Conservation (phyloP, 37 sponge, comb jelly and placozoan species). For the Beroe forskalii region DNA sequence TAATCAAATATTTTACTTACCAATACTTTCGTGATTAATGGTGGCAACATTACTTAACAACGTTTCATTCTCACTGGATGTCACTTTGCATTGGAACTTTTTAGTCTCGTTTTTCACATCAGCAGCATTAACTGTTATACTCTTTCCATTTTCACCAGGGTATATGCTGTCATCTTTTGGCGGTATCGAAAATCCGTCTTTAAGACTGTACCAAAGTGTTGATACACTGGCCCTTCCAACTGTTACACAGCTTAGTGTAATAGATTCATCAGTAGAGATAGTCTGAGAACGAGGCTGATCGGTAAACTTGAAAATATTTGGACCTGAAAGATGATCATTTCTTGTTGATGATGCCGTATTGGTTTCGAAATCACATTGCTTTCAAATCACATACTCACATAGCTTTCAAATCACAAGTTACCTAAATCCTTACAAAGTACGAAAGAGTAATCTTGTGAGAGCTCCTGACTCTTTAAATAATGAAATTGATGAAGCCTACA, state of each 20-base stretch:
- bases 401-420: too few relatives aligned
- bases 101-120: not conserved
- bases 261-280: not conserved
- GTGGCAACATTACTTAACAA: constrained; percentile 1
- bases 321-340: too few relatives aligned
- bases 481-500: too few relatives aligned
- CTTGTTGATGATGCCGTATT: too few relatives aligned
- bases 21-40: not conserved
- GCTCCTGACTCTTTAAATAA: too few relatives aligned
- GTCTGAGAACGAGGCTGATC: not conserved
- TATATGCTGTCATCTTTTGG: not conserved
- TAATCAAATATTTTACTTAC: not conserved
- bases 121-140: not conserved
- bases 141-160: not conserved
- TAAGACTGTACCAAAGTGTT: not conserved
- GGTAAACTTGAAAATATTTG: not conserved
- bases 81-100: not conserved
- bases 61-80: not conserved
- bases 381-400: too few relatives aligned
- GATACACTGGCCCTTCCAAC: not conserved
- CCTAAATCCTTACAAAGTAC: too few relatives aligned
- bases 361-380: too few relatives aligned
- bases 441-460: too few relatives aligned
- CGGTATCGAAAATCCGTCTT: not conserved
- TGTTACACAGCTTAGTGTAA: not conserved